Conservation (phyloP, 2,888 invertebrate species). For the Andricus quercusramuli region DNA sequence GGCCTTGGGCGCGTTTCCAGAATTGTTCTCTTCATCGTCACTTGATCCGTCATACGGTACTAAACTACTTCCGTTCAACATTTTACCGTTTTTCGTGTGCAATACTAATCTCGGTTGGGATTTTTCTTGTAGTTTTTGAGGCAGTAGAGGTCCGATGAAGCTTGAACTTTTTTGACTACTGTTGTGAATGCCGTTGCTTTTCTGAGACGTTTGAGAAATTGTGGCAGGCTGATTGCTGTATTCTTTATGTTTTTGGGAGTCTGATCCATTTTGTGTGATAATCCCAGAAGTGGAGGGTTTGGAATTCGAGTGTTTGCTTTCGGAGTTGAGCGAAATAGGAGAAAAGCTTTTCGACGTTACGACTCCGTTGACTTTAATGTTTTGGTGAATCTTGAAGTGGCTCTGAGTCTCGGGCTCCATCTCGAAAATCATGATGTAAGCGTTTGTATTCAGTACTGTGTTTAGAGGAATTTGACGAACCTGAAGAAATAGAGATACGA, state of each 20-base stretch:
- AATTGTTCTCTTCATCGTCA: conserved; percentile 69
- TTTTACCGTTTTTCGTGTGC: conserved; percentile 71
- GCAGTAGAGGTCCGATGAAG: conserved; percentile 72
- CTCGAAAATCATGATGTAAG: conserved; percentile 96
- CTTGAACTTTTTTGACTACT: conserved; percentile 59
- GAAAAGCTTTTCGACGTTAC: conserved; percentile 65
- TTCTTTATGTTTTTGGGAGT: conserved; percentile 43
- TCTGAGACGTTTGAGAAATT: conserved; percentile 42
- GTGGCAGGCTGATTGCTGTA: conserved; percentile 15
- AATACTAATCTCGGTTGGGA: conserved; percentile 41
- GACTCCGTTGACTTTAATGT: conserved; percentile 66
- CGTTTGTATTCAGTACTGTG: conserved; percentile 90
- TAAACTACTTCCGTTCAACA: conserved; percentile 69
- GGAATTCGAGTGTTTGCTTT: conserved; percentile 62
- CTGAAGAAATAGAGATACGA: conserved; percentile 69
- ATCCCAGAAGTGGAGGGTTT: conserved; percentile 55
- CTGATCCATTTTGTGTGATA: conserved; percentile 53
- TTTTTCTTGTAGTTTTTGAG: conserved; percentile 68
- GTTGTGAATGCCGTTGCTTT: conserved; percentile 42
- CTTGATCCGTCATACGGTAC: conserved; percentile 76
- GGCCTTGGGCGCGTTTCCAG: conserved; percentile 43
- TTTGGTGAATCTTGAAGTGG: conserved; percentile 56
- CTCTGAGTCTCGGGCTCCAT: conserved; percentile 79
- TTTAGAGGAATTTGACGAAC: conserved; percentile 87
- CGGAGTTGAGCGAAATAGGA: conserved; percentile 33